Percentiles rank a stretch among this genome's conserved stretches.
Evolutionary conservation across 2,888 invertebrate species (phyloP).

Genomic region (Rotaria macrura): DNA sequence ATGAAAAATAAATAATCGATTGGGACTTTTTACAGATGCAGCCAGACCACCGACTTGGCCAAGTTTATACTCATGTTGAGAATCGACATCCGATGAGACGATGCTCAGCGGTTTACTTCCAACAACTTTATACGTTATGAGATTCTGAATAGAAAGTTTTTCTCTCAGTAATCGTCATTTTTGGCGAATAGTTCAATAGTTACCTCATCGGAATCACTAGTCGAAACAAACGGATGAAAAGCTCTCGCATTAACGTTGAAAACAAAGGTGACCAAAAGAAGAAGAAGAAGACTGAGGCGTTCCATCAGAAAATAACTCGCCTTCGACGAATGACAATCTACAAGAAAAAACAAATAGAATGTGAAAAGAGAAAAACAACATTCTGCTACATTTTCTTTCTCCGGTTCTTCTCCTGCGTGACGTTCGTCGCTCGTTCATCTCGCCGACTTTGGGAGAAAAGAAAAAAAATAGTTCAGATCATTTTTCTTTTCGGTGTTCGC

Average conservation of each 20-base stretch:
- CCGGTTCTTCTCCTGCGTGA: background rate
- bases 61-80: background rate
- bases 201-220: background rate
- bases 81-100: background rate
- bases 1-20: conserved; percentile 8
- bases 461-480: background rate
- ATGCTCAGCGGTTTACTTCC: background rate
- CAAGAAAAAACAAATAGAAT: background rate
- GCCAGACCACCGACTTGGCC: background rate
- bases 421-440: background rate
- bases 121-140: background rate
- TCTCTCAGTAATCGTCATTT: background rate
- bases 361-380: background rate
- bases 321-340: background rate
- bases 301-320: background rate
- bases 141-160: background rate
- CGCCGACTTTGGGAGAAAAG: background rate
- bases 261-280: background rate
- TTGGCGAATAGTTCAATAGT: background rate
- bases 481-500: background rate
- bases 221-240: background rate
- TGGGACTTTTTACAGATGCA: background rate
- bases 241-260: background rate
- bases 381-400: background rate
- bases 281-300: background rate